phyloP scores from a whole-genome alignment of 1,140 invertebrate species.

The Bombus sylvicola region DNA sequence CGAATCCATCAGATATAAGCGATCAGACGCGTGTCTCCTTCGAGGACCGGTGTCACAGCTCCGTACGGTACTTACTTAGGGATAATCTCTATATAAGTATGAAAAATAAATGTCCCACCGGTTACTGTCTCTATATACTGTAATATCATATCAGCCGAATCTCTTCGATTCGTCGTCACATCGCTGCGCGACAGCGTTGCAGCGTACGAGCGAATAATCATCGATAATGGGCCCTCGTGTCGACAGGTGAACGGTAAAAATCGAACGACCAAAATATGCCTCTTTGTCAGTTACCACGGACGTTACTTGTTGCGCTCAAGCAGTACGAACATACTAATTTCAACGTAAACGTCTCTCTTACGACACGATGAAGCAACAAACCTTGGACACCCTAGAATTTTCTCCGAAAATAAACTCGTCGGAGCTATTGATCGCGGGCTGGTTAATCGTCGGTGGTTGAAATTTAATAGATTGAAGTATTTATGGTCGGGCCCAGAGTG shows the following conservation, averaged over 20 bases:
- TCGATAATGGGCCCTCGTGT: neutral
- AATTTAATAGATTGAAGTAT: constrained; percentile 24
- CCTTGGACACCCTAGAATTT: constrained; percentile 1
- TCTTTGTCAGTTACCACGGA: neutral
- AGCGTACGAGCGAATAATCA: neutral
- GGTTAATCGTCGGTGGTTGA: constrained; percentile 1
- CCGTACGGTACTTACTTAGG: neutral
- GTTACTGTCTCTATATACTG: neutral
- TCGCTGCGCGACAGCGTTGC: too few relatives aligned
- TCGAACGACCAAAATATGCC: neutral
- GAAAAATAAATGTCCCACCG: neutral
- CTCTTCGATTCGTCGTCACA: too few relatives aligned
- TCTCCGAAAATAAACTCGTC: constrained; percentile 3
- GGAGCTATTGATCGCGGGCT: neutral
- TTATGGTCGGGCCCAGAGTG: neutral
- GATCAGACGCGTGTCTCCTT: neutral
- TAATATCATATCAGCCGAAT: too few relatives aligned
- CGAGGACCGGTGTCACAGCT: neutral
- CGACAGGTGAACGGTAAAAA: neutral
- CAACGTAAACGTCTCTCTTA: constrained; percentile 10
- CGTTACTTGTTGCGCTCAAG: too few relatives aligned
- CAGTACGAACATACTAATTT: neutral
- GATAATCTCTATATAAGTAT: neutral
- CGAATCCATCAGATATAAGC: neutral
- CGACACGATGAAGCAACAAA: constrained; percentile 28